phyloP scores from a whole-genome alignment of 92 coral and sea anemone species.

The Siderastrea radians region DNA sequence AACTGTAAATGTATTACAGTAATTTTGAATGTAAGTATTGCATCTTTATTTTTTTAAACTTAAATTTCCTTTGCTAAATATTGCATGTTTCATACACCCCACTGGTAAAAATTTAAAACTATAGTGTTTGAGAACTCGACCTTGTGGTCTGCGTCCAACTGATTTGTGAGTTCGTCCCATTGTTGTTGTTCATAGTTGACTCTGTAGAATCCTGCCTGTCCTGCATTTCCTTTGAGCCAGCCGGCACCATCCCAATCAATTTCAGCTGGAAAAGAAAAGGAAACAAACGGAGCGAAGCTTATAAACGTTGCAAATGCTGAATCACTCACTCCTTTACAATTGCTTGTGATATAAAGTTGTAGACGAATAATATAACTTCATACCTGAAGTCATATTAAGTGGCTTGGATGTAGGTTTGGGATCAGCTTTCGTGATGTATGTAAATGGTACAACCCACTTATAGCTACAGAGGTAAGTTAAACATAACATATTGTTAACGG shows the following conservation, averaged over 20 bases:
- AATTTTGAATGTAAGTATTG: too few relatives aligned
- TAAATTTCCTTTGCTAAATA: too few relatives aligned
- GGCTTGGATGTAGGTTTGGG: not conserved
- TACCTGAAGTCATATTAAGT: conserved; percentile 43
- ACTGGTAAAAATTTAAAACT: not conserved
- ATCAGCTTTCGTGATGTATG: conserved; percentile 64
- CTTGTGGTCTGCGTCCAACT: conserved; percentile 45
- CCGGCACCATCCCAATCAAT: conserved; percentile 83
- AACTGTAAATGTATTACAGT: too few relatives aligned
- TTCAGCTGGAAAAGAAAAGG: conserved; percentile 34
- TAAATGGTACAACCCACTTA: conserved; percentile 93
- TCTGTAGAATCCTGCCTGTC: conserved; percentile 81
- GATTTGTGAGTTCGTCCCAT: conserved; percentile 73
- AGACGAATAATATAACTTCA: not conserved
- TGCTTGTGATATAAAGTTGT: too few relatives aligned
- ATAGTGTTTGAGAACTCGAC: conserved; percentile 22
- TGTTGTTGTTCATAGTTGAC: conserved; percentile 77
- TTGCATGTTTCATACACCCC: not conserved
- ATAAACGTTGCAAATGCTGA: too few relatives aligned
- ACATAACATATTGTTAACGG: not conserved
- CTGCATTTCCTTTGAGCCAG: conserved; percentile 83
- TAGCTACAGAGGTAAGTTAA: conserved; percentile 54
- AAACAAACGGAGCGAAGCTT: too few relatives aligned
- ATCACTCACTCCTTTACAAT: too few relatives aligned
- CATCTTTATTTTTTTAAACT: too few relatives aligned